These are phyloP conservation scores for Drosophila neonasuta DNA, from an alignment of 2,888 invertebrate genomes.

Conservation along the genomic window DNA sequence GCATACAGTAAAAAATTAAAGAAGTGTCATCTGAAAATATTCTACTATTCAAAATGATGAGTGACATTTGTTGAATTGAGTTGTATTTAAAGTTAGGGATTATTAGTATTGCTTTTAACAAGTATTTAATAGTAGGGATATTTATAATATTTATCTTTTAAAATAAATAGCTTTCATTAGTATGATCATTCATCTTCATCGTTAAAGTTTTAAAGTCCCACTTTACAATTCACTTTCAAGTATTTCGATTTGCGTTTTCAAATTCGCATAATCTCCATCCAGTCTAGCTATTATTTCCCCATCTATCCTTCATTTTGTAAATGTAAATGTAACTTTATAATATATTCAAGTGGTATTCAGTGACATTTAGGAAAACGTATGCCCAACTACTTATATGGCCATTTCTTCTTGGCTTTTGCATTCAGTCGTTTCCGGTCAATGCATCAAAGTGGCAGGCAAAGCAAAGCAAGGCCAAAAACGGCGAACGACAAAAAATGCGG, in stretches of 20 bases:
- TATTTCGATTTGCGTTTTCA: neutral
- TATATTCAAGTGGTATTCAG: constrained; percentile 15
- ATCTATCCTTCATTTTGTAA: constrained; percentile 7
- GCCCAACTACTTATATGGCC: constrained; percentile 15
- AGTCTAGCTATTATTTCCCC: neutral
- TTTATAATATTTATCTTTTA: too few species aligned
- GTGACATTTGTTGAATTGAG: too few species aligned
- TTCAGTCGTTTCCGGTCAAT: constrained; percentile 66
- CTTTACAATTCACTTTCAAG: neutral
- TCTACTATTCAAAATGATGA: too few species aligned
- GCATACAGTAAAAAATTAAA: too few species aligned
- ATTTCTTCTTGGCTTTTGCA: constrained; percentile 29
- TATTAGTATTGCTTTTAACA: too few species aligned
- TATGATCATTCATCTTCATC: too few species aligned
- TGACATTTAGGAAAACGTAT: constrained; percentile 29
- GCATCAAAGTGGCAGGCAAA: constrained; percentile 58
- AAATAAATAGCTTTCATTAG: too few species aligned
- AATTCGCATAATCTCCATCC: neutral
- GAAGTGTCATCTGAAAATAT: too few species aligned
- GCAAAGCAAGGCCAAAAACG: neutral
- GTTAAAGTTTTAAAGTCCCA: neutral
- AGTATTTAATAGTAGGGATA: too few species aligned
- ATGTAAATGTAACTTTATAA: constrained; percentile 5
- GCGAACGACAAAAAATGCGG: too few species aligned
- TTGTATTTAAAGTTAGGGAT: too few species aligned